Evolutionary conservation across 2,888 invertebrate genomes (phyloP).

Genomic region (Andrena chrysosceles): DNA sequence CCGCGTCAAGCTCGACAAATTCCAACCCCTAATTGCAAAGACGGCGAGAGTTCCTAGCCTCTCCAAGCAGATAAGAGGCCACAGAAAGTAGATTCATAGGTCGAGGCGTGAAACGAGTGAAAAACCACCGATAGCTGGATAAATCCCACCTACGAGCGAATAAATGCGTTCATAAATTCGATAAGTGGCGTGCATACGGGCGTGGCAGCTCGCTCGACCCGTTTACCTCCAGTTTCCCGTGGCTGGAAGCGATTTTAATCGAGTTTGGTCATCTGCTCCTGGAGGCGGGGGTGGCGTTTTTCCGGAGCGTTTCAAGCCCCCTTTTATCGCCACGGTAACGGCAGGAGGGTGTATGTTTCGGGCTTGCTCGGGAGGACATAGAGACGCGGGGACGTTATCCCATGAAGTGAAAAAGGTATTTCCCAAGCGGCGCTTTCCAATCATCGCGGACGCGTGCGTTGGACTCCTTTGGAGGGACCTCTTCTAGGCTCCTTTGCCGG

Average conservation of each 20-base stretch:
- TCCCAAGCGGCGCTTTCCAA: slow-evolving; percentile 61
- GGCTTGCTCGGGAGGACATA: slow-evolving; percentile 14
- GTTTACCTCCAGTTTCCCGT: slow-evolving; percentile 1
- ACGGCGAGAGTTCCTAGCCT: background rate
- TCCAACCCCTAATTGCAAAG: background rate
- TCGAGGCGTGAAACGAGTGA: background rate
- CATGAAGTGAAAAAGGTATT: slow-evolving; percentile 52
- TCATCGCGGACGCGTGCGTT: slow-evolving; percentile 36
- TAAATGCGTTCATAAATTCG: slow-evolving; percentile 38
- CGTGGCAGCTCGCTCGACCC: slow-evolving; percentile 9
- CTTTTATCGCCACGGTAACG: slow-evolving; percentile 21
- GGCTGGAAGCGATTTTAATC: slow-evolving; percentile 39
- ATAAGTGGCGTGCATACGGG: slow-evolving; percentile 13
- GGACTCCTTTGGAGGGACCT: background rate
- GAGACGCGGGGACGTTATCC: slow-evolving; percentile 22
- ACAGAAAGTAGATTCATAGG: background rate
- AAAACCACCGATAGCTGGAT: background rate
- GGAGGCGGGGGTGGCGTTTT: background rate
- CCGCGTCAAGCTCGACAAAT: too few species aligned
- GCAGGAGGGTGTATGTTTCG: background rate
- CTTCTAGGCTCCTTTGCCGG: background rate
- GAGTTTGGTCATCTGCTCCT: slow-evolving; percentile 4
- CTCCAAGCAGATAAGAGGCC: background rate
- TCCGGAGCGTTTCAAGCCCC: background rate
- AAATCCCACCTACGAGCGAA: background rate